Evolutionary conservation across 1,140 invertebrate genomes (phyloP), one percentile per base, ranked within the genome.

Genomic region (Brachionus paranguensis): DNA sequence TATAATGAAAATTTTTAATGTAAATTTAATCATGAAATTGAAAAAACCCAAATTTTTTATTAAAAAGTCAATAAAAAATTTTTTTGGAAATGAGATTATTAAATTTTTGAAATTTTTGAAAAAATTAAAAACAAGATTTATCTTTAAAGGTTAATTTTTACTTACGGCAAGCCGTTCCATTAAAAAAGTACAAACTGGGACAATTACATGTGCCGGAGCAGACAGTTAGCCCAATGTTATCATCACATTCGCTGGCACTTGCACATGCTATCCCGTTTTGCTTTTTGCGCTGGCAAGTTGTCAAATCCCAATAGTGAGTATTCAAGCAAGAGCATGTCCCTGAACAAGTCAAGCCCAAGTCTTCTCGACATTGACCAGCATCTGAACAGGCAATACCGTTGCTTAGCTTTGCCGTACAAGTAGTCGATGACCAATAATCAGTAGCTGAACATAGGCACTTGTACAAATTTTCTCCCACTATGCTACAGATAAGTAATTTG

Each of bases 401-500:
- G 0, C 17, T 14, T 41, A 14, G 14, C 45, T 41, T 24, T 20
- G 41, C 1, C 12, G n/a, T 24, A 11, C 78, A 81, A 60, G 33
- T 81, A 12, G 7, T 24, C 3, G 53, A 64, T 41, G 53, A 64
- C 78, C 78, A 81, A 45, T 81, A 81, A 64, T 64, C n/a, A 11
- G n/a, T 33, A 12, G 20, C n/a, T 64, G 37, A n/a, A 68, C 78
- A 81, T 68, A 81, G 11, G 45, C 78, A 81, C n/a, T 64, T 81
- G 78, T n/a, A 64, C 10, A 64, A 20, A 45, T 64, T 27, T 81
- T 81, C 20, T 43, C 78, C 78, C 37, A 37, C 60, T 14, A 81
- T 12, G n/a, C 37, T 64, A 68, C 78, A 81, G 20, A 41, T 24
- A 14, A 81, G 41, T 45, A 12, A 47, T 60, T 81, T 81, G n/a